Base-by-base conservation (phyloP, 2,797 vertebrate genomes). In the Darevskia mixta region DNA sequence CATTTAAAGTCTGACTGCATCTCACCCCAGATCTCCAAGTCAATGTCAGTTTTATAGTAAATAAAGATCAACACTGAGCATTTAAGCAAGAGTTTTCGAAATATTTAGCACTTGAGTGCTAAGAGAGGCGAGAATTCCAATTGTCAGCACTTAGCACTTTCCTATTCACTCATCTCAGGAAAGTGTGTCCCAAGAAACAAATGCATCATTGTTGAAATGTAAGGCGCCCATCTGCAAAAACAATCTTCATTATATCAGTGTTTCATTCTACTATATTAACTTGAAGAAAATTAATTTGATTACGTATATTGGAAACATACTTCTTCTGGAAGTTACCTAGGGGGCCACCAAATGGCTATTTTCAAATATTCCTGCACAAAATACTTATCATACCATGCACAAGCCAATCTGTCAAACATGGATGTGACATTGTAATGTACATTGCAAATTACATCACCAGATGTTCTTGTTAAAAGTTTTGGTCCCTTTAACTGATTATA, bases 81-180 rank as follows among this genome's bases (percentile, higher is more conserved):
- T 96, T 95, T 96, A 94, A 95, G 93, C 92, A 93, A 95, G 95
- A 93, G 89, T 95, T 96, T 96, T 95, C 92, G 93, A 93, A 96
- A 96, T 96, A 95, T 96, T 95, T 96, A 96, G 93, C 93, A 94
- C 93, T 94, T 94, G 93, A 95, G 94, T 96, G 95, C 94, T 95
- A 95, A 93, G 91, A 91, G 93, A 95, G 94, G 94, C 94, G 95
- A 94, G 95, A 95, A 95, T 95, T 95, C 94, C 95, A 94, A 95
- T 96, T 95, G 95, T 95, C 95, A 96, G 94, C 94, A 95, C 93
- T 95, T 96, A 96, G 93, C 95, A 93, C 94, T 93, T 95, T 94
- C 93, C 94, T 95, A 95, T 94, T 95, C 93, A 94, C 94, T 95
- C 95, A 95, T 95, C 93, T 94, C 91, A 90, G 90, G 93, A 95